Conservation (phyloP, 2,797 vertebrate genomes). For the Gila robusta region DNA sequence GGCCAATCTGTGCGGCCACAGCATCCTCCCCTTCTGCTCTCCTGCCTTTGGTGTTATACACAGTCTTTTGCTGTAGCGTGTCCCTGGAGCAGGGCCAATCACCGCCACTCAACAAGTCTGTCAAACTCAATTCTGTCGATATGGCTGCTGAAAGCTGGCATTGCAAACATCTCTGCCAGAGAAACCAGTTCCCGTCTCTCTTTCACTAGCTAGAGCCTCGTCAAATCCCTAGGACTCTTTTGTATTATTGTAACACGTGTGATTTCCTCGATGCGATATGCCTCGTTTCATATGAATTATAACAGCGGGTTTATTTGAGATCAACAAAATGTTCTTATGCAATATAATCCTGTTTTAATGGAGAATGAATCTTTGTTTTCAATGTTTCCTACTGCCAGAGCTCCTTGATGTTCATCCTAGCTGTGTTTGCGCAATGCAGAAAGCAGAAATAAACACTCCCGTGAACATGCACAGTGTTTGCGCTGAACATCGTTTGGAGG, state of each 20-base stretch:
- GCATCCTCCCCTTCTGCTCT: slow-evolving; percentile 70
- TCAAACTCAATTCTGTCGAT: slow-evolving; percentile 79
- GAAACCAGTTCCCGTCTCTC: slow-evolving; percentile 45
- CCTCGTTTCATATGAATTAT: slow-evolving; percentile 42
- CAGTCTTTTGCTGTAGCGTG: slow-evolving; percentile 63
- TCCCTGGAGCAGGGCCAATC: slow-evolving; percentile 66
- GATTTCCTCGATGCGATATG: slow-evolving; percentile 47
- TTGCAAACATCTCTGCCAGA: slow-evolving; percentile 69
- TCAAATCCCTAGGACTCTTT: slow-evolving; percentile 36
- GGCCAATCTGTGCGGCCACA: slow-evolving; percentile 60
- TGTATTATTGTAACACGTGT: neutral
- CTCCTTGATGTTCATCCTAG: slow-evolving; percentile 64
- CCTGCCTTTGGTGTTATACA: slow-evolving; percentile 64
- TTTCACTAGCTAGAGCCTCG: slow-evolving; percentile 17
- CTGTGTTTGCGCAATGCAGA: slow-evolving; percentile 61
- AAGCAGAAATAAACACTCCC: slow-evolving; percentile 71
- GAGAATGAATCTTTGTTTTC: slow-evolving; percentile 52
- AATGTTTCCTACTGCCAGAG: slow-evolving; percentile 57
- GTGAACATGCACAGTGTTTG: slow-evolving; percentile 68
- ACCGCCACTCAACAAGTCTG: slow-evolving; percentile 76
- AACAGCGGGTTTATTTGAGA: neutral
- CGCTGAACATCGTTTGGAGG: slow-evolving; percentile 70
- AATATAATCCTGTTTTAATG: slow-evolving; percentile 47
- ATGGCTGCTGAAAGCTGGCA: slow-evolving; percentile 79
- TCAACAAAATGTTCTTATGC: slow-evolving; percentile 45